Evolutionary conservation across 2,888 invertebrate species (phyloP).

Genomic region (Aelia acuminata): DNA sequence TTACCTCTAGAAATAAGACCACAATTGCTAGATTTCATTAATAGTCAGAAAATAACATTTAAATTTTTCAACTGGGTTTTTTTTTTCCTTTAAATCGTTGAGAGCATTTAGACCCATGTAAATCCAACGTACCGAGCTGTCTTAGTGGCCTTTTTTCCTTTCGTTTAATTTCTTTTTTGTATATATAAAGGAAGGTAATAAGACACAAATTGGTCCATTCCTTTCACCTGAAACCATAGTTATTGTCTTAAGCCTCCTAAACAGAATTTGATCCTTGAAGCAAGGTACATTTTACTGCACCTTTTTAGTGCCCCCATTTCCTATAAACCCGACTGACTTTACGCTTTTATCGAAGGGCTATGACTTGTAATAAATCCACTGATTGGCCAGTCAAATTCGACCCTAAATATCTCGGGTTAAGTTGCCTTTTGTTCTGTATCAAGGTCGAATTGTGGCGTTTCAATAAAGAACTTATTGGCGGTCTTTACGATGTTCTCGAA

Average conservation of each 20-base stretch:
- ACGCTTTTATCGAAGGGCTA: constrained; percentile 8
- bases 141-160: no score
- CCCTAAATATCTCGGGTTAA: background rate
- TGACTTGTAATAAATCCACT: background rate
- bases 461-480: background rate
- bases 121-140: no score
- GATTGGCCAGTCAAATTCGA: constrained; percentile 22
- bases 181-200: background rate
- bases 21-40: no score
- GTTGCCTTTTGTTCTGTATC: background rate
- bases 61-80: no score
- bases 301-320: background rate
- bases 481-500: background rate
- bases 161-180: no score
- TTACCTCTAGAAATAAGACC: no score
- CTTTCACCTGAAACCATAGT: background rate
- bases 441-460: background rate
- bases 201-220: background rate
- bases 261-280: constrained; percentile 20
- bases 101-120: no score
- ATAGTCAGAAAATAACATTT: no score
- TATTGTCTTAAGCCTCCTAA: background rate
- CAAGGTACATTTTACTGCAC: background rate
- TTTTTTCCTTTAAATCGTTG: no score
- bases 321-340: background rate